phyloP scores from a whole-genome alignment of 2,888 invertebrate species.

The Beris morrisii region DNA sequence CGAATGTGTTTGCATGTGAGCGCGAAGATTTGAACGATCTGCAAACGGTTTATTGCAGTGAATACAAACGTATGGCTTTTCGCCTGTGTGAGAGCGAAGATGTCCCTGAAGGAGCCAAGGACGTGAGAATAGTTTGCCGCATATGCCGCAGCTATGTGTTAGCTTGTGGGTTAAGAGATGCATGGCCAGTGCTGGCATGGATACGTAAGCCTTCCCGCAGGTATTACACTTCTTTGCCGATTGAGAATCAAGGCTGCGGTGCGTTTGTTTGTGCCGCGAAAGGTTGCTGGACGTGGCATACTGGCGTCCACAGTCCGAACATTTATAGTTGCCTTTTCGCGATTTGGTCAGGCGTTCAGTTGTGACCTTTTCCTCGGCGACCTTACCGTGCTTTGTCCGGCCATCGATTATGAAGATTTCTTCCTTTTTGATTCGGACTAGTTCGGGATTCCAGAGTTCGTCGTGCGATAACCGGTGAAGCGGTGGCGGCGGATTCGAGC shows the following conservation, averaged over 20 bases:
- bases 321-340: slow-evolving; percentile 63
- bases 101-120: slow-evolving; percentile 93
- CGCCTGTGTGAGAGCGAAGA: slow-evolving; percentile 87
- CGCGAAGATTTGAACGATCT: slow-evolving; percentile 88
- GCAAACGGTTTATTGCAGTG: slow-evolving; percentile 94
- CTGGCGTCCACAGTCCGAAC: slow-evolving; percentile 85
- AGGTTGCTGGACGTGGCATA: slow-evolving; percentile 91
- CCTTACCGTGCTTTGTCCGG: slow-evolving; percentile 59
- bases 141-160: slow-evolving; percentile 87
- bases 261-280: slow-evolving; percentile 88
- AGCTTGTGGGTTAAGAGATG: slow-evolving; percentile 91
- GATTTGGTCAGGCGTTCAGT: slow-evolving; percentile 25
- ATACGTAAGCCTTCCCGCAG: slow-evolving; percentile 95
- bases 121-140: slow-evolving; percentile 92
- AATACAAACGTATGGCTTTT: slow-evolving; percentile 92
- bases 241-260: slow-evolving; percentile 90
- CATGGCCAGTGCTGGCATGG: slow-evolving; percentile 97
- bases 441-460: slow-evolving; percentile 37
- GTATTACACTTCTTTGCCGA: slow-evolving; percentile 93
- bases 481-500: slow-evolving; percentile 3
- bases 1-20: slow-evolving; percentile 95
- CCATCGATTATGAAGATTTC: slow-evolving; percentile 55
- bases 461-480: slow-evolving; percentile 9
- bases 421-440: slow-evolving; percentile 33
- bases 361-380: slow-evolving; percentile 15